phyloP scores from a whole-genome alignment of 2,888 invertebrate genomes.

The Aethes cnicana region DNA sequence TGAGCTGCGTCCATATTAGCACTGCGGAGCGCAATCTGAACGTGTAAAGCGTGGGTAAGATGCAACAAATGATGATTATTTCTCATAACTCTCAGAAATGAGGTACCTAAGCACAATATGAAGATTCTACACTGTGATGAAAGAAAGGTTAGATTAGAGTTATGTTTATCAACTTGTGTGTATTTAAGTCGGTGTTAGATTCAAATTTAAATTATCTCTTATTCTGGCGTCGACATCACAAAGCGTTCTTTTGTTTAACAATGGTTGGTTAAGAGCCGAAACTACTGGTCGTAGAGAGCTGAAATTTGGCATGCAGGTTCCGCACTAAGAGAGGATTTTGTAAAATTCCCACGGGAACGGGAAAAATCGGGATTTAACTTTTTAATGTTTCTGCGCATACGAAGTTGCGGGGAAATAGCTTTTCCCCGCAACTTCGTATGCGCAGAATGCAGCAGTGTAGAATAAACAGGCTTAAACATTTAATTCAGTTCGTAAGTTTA shows the following conservation, averaged over 20 bases:
- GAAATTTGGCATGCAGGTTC: too few species aligned
- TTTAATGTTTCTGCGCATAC: too few species aligned
- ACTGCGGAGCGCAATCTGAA: not conserved
- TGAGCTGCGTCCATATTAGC: slow-evolving; percentile 3
- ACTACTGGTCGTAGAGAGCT: too few species aligned
- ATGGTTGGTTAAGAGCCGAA: too few species aligned
- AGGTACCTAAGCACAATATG: not conserved
- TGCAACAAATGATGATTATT: not conserved
- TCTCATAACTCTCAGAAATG: not conserved
- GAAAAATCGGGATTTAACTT: too few species aligned
- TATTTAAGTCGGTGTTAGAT: not conserved
- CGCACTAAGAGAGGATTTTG: too few species aligned
- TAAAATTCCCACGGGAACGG: too few species aligned
- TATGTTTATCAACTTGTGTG: not conserved
- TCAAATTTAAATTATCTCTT: not conserved
- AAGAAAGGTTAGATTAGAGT: not conserved
- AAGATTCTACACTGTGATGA: not conserved
- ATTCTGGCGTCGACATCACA: not conserved
- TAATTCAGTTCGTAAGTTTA: too few species aligned
- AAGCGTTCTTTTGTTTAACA: not conserved
- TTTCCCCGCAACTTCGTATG: too few species aligned
- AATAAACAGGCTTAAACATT: too few species aligned
- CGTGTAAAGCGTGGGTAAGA: not conserved
- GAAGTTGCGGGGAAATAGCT: too few species aligned
- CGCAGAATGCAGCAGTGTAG: too few species aligned